A percentile compares a stretch with the other conserved stretches of the same genome.
Evolutionary conservation across 2,888 invertebrate genomes (phyloP).

Genomic region (Aplocera efformata): DNA sequence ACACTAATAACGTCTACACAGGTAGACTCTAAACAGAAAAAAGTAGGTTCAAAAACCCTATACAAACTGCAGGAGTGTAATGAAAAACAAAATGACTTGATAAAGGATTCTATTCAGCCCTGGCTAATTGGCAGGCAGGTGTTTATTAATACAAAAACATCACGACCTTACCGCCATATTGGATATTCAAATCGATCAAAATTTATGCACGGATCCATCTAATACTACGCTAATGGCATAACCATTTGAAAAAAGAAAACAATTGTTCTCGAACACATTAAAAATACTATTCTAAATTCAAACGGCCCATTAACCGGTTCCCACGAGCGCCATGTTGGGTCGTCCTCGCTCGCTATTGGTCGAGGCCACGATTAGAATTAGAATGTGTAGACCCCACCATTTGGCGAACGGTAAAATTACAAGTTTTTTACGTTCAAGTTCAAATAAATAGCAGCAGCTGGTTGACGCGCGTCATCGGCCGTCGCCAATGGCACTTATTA

Average conservation of each 20-base stretch:
- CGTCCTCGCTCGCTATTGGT: constrained; percentile 78
- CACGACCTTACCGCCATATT: constrained; percentile 21
- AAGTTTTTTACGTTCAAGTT: constrained; percentile 68
- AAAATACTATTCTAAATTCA: constrained; percentile 80
- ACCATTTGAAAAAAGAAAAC: constrained; percentile 47
- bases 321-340: constrained; percentile 77
- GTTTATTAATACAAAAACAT: constrained; percentile 23
- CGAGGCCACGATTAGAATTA: constrained; percentile 76
- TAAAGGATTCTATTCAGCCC: constrained; percentile 8
- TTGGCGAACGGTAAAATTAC: constrained; percentile 76
- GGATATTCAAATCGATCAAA: constrained; percentile 27
- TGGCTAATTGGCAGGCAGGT: constrained; percentile 16
- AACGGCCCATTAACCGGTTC: constrained; percentile 79
- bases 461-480: constrained; percentile 33
- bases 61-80: neutral
- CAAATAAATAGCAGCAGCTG: constrained; percentile 68
- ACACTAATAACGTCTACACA: too few relatives aligned
- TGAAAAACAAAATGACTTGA: neutral
- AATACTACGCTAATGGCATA: constrained; percentile 31
- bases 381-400: constrained; percentile 79
- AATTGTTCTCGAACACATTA: constrained; percentile 69
- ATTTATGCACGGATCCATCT: constrained; percentile 21
- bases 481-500: constrained; percentile 26
- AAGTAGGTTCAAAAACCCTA: too few relatives aligned
- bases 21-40: neutral